Evolutionary conservation across 2,888 invertebrate species (phyloP).

Genomic region (Calameuta filiformis): DNA sequence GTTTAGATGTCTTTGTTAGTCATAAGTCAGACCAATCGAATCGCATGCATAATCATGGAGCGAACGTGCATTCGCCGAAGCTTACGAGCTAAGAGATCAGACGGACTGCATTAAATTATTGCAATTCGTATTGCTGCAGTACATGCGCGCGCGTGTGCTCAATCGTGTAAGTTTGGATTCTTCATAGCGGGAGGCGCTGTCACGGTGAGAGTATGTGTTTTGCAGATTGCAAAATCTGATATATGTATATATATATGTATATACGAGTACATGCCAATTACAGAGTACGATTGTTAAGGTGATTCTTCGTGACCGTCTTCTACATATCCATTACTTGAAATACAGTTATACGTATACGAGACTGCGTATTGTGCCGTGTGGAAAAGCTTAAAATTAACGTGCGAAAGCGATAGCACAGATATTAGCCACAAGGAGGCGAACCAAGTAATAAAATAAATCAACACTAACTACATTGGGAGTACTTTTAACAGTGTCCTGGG

Average conservation of each 20-base stretch:
- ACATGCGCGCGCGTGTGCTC: background rate
- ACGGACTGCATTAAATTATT: background rate
- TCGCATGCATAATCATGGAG: background rate
- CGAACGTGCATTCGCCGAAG: background rate
- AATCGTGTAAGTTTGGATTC: background rate
- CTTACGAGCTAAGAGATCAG: background rate
- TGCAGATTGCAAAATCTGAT: background rate
- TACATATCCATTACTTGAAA: background rate
- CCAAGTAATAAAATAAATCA: conserved; percentile 36
- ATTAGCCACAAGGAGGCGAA: conserved; percentile 35
- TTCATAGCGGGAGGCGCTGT: background rate
- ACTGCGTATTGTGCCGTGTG: background rate
- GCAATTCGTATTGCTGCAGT: background rate
- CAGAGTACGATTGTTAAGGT: too few relatives aligned
- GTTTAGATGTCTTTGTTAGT: background rate
- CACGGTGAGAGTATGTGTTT: background rate
- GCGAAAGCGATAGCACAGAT: background rate
- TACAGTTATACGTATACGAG: background rate
- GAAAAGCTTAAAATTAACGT: background rate
- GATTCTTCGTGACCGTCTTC: background rate
- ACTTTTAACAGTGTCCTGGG: conserved; percentile 41
- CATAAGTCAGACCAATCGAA: background rate
- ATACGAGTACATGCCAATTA: too few relatives aligned
- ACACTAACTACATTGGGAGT: conserved; percentile 41
- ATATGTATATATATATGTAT: background rate